A percentile compares a stretch with the other conserved stretches of the same genome.
Evolutionary conservation across 2,113 vertebrate genomes (phyloP).

Genomic region (sheep (Ovis aries)): ARS-UI_Ramb_v3.0 NC_056080.1:43082001-43082500

Average conservation of each 20-base stretch:
- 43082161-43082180: slow-evolving; percentile 13
- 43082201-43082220: not conserved
- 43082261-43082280: slow-evolving; percentile 48
- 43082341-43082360: slow-evolving; percentile 27
- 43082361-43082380: slow-evolving; percentile 19
- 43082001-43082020: not conserved
- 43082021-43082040: not conserved
- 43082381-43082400: not conserved
- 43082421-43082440: not conserved
- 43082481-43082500: not conserved
- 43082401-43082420: not conserved
- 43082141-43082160: not conserved
- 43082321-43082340: slow-evolving; percentile 57
- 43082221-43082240: slow-evolving; percentile 10
- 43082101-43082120: not conserved
- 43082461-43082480: not conserved
- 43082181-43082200: not conserved
- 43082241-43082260: slow-evolving; percentile 56
- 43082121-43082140: not conserved
- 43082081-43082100: not conserved
- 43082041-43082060: not conserved
- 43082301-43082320: slow-evolving; percentile 59
- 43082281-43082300: slow-evolving; percentile 40
- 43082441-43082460: not conserved
- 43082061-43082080: not conserved